Evolutionary conservation across 2,113 vertebrate species (phyloP), one percentile per base, ranked within the genome.

Genomic region (Prolemur simus): DNA sequence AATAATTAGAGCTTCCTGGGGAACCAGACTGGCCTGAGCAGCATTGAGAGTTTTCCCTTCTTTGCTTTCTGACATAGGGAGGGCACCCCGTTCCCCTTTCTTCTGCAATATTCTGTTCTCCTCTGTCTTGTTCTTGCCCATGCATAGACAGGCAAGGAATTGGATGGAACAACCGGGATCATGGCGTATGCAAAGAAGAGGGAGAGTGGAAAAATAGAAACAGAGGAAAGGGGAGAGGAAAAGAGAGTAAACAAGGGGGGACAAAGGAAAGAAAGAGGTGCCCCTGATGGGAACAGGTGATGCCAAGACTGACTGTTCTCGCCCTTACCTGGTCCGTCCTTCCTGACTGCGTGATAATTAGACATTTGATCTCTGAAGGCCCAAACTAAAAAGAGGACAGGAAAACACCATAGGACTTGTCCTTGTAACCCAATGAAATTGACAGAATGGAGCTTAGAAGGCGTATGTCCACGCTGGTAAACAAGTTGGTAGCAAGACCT

Each of bases 401-500:
- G 32, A 90, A 92, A 71, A 64, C 9, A 0, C 39, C 7, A 0
- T 4, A 8, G 80, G 71, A 20, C 3, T 49, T 85, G 42, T 64
- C 73, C 39, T 77, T 64, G 58, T 58, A 60, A 58, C 73, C n/a
- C n/a, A 18, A 0, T 34, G 34, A 86, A 42, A 23, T 20, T 10
- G 87, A 37, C 10, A 25, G 6, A 18, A 0, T 2, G 64, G 78
- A 7, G 29, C 66, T 29, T 7, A 73, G 32, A 45, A 34, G 25
- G 69, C 47, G 0, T 42, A 15, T 60, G 69, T 94, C 25, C 45
- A 69, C 17, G 2, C 13, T 56, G 5, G 2, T 8, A 14, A 52
- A 52, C 85, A 3, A 52, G 96, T 96, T 95, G 69, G 66, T 25
- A 15, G 63, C 98, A 96, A 96, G 97, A 92, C 97, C 94, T 96